These are phyloP conservation scores for pig (Sus scrofa) DNA, from an alignment of 2,113 vertebrate genomes.

Conservation along the genomic window DNA sequence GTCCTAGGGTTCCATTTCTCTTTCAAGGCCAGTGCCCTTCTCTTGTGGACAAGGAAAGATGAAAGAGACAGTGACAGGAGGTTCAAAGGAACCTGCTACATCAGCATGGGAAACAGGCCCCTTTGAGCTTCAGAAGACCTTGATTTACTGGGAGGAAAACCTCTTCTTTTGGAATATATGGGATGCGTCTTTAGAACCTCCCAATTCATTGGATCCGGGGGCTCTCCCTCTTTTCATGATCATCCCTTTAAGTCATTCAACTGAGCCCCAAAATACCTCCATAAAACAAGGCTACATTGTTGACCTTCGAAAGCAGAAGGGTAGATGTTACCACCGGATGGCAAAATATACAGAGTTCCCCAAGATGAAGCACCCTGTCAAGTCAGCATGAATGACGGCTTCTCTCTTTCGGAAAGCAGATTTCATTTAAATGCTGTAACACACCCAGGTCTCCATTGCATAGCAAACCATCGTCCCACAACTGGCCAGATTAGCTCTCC, in stretches of 20 bases:
- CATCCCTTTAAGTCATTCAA: neutral
- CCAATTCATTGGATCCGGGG: neutral
- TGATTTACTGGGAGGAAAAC: neutral
- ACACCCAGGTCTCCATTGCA: too few relatives aligned
- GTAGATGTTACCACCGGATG: neutral
- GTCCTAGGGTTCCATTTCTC: neutral
- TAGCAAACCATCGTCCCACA: too few relatives aligned
- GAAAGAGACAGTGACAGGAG: neutral
- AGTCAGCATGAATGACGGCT: neutral
- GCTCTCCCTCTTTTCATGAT: neutral
- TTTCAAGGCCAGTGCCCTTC: neutral
- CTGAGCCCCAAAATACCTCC: neutral
- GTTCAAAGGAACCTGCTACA: neutral
- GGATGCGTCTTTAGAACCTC: neutral
- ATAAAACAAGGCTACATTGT: neutral
- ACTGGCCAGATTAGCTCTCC: neutral
- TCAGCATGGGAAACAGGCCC: rapidly evolving
- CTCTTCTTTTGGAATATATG: rapidly evolving
- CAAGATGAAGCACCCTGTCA: too few relatives aligned
- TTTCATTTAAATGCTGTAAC: neutral
- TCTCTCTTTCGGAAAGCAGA: neutral
- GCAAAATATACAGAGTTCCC: neutral
- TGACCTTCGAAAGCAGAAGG: neutral
- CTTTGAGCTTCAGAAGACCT: neutral
- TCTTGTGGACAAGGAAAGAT: neutral